Evolutionary conservation across 2,797 vertebrate species (phyloP).

Genomic region (Borostomias antarcticus): DNA sequence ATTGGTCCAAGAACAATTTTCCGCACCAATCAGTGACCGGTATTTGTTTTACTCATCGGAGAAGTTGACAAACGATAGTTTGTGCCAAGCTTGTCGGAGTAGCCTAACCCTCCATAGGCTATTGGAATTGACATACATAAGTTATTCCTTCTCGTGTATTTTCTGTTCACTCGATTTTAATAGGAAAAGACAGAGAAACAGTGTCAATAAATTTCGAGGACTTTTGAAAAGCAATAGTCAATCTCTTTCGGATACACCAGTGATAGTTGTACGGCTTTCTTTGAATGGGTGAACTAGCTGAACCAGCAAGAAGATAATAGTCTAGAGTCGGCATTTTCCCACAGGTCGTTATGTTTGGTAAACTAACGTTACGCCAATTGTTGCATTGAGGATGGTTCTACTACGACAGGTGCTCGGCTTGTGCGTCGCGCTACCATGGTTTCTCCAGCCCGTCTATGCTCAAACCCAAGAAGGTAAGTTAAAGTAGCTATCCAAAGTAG

Average conservation of each 20-base stretch:
- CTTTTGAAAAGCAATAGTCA: no score
- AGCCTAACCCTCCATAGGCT: no score
- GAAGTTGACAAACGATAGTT: constrained; percentile 27
- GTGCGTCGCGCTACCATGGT: constrained; percentile 58
- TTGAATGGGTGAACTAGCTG: neutral
- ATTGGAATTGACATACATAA: no score
- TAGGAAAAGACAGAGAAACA: no score
- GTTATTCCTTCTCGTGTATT: no score
- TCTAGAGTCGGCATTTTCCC: neutral
- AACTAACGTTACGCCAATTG: constrained; percentile 18
- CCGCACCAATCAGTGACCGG: constrained; percentile 61
- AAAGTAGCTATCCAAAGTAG: no score
- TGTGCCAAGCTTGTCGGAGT: neutral
- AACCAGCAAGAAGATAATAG: neutral
- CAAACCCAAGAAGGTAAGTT: constrained; percentile 67
- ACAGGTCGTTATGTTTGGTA: constrained; percentile 21
- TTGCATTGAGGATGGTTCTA: constrained; percentile 52
- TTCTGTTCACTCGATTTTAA: no score
- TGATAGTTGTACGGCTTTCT: constrained; percentile 1
- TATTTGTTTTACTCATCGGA: constrained; percentile 49
- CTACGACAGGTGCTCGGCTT: constrained; percentile 53
- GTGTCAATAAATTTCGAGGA: no score
- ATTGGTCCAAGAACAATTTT: constrained; percentile 56
- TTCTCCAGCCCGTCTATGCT: constrained; percentile 51
- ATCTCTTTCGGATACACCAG: no score